Conservation (phyloP, 2,797 vertebrate species). For the Hippoglossus hippoglossus region DNA sequence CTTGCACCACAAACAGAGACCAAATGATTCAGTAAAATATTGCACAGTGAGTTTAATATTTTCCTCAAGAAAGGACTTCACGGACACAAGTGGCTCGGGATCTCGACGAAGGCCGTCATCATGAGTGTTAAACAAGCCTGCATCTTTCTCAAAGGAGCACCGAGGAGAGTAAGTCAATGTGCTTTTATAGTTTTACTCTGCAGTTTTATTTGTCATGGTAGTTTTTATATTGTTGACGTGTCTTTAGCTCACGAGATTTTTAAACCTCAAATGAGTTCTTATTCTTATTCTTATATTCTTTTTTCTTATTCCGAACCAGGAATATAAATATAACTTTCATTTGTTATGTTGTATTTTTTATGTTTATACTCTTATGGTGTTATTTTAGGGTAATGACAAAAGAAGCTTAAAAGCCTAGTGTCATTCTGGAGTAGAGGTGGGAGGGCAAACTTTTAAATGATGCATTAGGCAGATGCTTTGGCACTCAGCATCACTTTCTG, state of each 20-base stretch:
- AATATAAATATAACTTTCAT: neutral
- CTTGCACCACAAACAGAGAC: slow-evolving; percentile 14
- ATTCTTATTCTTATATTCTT: neutral
- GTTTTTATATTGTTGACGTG: neutral
- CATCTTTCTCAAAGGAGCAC: slow-evolving; percentile 82
- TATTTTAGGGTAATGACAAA: neutral
- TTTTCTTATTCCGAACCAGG: neutral
- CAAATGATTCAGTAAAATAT: slow-evolving; percentile 15
- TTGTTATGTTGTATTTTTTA: neutral
- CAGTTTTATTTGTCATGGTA: neutral
- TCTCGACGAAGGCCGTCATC: slow-evolving; percentile 6
- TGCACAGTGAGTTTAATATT: neutral
- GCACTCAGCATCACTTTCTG: neutral
- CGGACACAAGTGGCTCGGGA: slow-evolving; percentile 13
- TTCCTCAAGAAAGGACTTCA: neutral
- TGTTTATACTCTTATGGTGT: neutral
- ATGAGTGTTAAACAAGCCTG: slow-evolving; percentile 82
- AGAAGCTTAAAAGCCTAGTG: neutral
- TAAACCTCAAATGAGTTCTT: neutral
- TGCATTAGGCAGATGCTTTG: neutral
- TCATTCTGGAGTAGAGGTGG: neutral
- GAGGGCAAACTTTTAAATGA: slow-evolving; percentile 11
- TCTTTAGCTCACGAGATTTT: neutral
- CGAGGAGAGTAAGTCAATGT: slow-evolving; percentile 71
- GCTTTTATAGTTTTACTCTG: neutral